These are phyloP conservation scores for Drosophila ironensis DNA, from an alignment of 1,140 invertebrate genomes.

Conservation along the genomic window DNA sequence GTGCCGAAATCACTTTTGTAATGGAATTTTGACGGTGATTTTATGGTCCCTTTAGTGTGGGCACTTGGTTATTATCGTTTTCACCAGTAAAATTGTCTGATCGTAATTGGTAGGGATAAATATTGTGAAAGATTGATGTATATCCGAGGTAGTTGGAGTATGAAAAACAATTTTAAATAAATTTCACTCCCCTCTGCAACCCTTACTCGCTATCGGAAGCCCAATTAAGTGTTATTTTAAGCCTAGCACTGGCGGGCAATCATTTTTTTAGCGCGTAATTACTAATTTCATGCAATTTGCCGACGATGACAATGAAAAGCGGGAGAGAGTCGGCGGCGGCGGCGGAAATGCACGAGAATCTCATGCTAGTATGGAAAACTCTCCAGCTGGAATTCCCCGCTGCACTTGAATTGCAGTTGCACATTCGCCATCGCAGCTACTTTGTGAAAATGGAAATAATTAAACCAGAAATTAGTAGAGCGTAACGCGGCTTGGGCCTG, in stretches of 20 bases:
- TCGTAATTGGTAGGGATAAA: no score
- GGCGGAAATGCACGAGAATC: conserved; percentile 1
- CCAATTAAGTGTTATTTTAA: conserved; percentile 51
- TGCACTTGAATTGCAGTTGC: conserved; percentile 62
- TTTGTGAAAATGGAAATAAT: conserved; percentile 77
- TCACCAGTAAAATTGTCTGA: conserved; percentile 9
- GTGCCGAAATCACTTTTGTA: background rate
- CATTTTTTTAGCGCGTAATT: conserved; percentile 63
- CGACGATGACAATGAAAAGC: background rate
- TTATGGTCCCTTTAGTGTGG: background rate
- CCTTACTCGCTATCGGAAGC: background rate
- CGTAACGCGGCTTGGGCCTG: conserved; percentile 42
- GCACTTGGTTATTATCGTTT: conserved; percentile 12
- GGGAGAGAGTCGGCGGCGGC: background rate
- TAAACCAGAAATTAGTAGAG: conserved; percentile 77
- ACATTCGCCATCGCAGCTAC: conserved; percentile 50
- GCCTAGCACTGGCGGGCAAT: conserved; percentile 22
- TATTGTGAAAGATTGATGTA: no score
- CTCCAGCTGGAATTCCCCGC: conserved; percentile 54
- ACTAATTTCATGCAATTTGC: conserved; percentile 64
- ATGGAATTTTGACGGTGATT: conserved; percentile 12
- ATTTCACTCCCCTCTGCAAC: no score
- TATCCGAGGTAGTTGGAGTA: no score
- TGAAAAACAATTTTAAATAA: no score
- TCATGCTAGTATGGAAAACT: conserved; percentile 52